These are phyloP conservation scores for Lethenteron camtschaticum DNA, from an alignment of 2,113 vertebrate species.

Conservation along the genomic window DNA sequence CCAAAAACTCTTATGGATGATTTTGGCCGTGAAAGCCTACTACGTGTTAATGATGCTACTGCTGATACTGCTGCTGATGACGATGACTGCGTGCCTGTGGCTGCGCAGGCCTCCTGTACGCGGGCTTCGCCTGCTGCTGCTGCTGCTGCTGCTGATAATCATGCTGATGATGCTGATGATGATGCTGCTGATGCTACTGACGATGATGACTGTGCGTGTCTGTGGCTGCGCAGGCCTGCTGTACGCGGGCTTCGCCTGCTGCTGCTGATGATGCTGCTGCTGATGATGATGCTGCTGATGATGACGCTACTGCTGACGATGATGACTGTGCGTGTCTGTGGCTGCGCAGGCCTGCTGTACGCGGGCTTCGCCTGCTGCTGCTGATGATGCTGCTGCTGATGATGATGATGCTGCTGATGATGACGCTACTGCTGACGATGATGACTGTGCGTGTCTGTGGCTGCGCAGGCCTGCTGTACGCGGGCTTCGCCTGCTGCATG, in stretches of 20 bases:
- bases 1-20: too few relatives aligned
- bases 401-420: background rate
- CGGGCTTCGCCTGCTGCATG: conserved; percentile 71
- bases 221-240: conserved; percentile 38
- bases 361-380: conserved; percentile 37
- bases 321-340: conserved; percentile 10
- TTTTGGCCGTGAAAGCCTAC: too few relatives aligned
- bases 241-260: conserved; percentile 64
- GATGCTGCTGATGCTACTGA: background rate
- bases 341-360: conserved; percentile 49
- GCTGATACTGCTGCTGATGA: too few relatives aligned
- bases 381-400: background rate
- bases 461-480: conserved; percentile 50
- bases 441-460: conserved; percentile 9
- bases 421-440: background rate
- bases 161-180: too few relatives aligned
- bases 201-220: conserved; percentile 8
- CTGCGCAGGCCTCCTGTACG: too few relatives aligned
- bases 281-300: too few relatives aligned
- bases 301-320: too few relatives aligned
- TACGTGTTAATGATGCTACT: too few relatives aligned
- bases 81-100: too few relatives aligned
- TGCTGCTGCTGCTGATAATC: background rate
- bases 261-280: conserved; percentile 11
- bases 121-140: too few relatives aligned